Evolutionary conservation across 1,140 invertebrate genomes (phyloP).

Genomic region (Anastrepha obliqua): DNA sequence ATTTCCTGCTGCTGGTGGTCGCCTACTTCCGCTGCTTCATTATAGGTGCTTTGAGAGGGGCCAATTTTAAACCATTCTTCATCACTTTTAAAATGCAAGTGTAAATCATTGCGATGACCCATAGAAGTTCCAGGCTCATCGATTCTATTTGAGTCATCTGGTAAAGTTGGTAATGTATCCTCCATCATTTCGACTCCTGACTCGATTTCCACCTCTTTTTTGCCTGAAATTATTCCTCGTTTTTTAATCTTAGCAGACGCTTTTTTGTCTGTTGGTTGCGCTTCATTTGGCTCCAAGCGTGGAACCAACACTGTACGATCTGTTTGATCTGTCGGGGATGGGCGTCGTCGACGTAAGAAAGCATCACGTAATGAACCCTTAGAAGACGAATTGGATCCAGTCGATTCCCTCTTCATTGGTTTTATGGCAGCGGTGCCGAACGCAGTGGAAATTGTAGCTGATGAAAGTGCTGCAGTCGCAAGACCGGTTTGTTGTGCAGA

Average conservation of each 20-base stretch:
- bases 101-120: not conserved
- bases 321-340: constrained; percentile 56
- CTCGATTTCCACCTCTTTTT: constrained; percentile 72
- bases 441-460: constrained; percentile 23
- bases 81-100: not conserved
- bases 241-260: constrained; percentile 53
- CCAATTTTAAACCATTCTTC: too few species aligned
- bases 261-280: not conserved
- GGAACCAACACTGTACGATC: not conserved
- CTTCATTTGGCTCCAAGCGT: not conserved
- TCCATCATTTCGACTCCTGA: constrained; percentile 71
- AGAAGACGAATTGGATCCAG: constrained; percentile 44
- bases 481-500: not conserved
- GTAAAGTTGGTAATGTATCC: constrained; percentile 63
- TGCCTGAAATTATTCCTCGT: constrained; percentile 64
- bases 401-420: constrained; percentile 60
- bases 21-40: not conserved
- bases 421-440: constrained; percentile 58
- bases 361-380: constrained; percentile 38
- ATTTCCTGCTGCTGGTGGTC: not conserved
- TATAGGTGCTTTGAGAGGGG: not conserved
- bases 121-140: not conserved
- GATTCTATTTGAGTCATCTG: not conserved
- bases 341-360: constrained; percentile 61
- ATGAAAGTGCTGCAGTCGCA: not conserved